A percentile compares a stretch with the other conserved stretches of the same genome.
Conservation (phyloP, 2,113 vertebrate species). For the Hyla sarda region DNA sequence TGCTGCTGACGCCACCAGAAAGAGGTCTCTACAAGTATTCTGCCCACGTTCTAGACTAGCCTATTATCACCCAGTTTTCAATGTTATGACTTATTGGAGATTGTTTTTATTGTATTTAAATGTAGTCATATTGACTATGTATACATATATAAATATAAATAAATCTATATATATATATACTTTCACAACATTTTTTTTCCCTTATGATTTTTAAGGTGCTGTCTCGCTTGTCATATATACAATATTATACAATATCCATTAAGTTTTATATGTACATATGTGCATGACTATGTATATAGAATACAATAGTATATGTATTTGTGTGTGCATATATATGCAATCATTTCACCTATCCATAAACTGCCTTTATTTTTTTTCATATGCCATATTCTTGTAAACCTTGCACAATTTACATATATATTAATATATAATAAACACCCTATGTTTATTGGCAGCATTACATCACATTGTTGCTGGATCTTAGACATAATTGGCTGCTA, state of each 20-base stretch:
- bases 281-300: constrained; percentile 28
- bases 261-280: constrained; percentile 5
- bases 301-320: constrained; percentile 11
- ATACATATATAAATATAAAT: constrained; percentile 70
- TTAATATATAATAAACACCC: constrained; percentile 2
- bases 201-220: constrained; percentile 42
- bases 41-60: neutral
- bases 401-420: neutral
- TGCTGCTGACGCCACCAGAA: constrained; percentile 15
- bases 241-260: constrained; percentile 53
- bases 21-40: neutral
- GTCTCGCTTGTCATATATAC: constrained; percentile 62
- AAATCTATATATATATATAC: constrained; percentile 61
- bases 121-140: constrained; percentile 79
- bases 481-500: neutral
- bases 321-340: constrained; percentile 27
- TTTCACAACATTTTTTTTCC: constrained; percentile 45
- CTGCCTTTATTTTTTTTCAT: constrained; percentile 16
- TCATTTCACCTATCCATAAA: neutral
- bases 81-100: constrained; percentile 72
- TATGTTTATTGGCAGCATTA: neutral
- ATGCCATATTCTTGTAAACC: neutral
- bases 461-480: neutral
- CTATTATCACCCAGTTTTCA: constrained; percentile 60
- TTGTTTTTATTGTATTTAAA: constrained; percentile 62